Percentiles rank a stretch among this genome's conserved stretches.
These are phyloP conservation scores for Ispidina picta DNA, from an alignment of 2,797 vertebrate genomes.

Conservation along the genomic window DNA sequence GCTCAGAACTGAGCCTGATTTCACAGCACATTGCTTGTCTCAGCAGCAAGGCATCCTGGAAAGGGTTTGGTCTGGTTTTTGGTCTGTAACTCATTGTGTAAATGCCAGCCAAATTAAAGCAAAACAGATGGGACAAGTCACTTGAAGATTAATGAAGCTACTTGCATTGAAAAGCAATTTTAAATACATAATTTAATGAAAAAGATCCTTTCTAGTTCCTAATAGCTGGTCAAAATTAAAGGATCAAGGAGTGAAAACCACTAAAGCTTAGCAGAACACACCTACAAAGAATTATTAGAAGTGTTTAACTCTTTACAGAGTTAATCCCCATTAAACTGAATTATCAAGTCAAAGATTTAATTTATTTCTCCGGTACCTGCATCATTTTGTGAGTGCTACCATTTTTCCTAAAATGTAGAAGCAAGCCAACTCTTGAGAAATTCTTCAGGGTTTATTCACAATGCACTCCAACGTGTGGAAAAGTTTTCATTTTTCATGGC, in stretches of 20 bases:
- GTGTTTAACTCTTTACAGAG: not conserved
- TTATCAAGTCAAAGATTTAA: not conserved
- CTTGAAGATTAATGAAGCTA: constrained; percentile 64
- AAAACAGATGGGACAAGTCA: constrained; percentile 68
- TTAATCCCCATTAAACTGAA: constrained; percentile 28
- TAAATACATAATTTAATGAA: not conserved
- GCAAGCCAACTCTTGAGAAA: not conserved
- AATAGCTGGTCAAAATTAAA: constrained; percentile 17
- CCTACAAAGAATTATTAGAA: not conserved
- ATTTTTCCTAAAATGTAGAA: not conserved
- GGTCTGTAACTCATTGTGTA: constrained; percentile 49
- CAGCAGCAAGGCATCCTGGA: constrained; percentile 33
- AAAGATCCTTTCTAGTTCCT: constrained; percentile 2
- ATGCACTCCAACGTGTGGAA: not conserved
- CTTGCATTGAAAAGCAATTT: constrained; percentile 42
- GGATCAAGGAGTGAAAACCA: not conserved
- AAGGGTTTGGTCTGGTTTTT: constrained; percentile 54
- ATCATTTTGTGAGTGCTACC: not conserved
- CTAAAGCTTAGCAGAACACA: constrained; percentile 16
- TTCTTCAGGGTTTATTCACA: not conserved
- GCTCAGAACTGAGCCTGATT: constrained; percentile 11
- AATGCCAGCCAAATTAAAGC: constrained; percentile 72
- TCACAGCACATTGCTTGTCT: constrained; percentile 58
- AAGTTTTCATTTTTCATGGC: not conserved
- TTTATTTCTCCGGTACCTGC: not conserved